Base-by-base conservation (phyloP, 2,797 vertebrate species). In the Somateria mollissima region DNA sequence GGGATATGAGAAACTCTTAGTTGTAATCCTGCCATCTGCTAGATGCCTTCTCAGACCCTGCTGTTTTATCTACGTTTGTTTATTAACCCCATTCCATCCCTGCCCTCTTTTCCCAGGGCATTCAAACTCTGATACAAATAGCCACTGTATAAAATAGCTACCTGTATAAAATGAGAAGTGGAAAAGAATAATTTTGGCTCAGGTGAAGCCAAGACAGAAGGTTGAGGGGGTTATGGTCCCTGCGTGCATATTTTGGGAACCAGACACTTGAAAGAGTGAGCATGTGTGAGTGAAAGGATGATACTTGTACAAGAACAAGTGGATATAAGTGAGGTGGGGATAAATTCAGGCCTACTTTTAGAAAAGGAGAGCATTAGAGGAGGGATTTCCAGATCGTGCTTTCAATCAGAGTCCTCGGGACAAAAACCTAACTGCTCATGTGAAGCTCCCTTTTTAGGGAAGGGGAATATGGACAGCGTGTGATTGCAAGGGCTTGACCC, bases 21-120 rank as follows among this genome's bases (percentile, higher is more conserved):
- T 6, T 60, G 17, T 53, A 66, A 49, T 67, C 25, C 25, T 66
- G 51, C 41, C 27, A 11, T 37, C 34, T 36, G 34, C 22, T 36
- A 25, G 58, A 5, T 47, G 43, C 49, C 56, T 67, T 6, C 51
- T 64, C 27, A 83, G 37, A n/a, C 8, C 10, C 36, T 34, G 22
- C 17, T 47, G 22, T 45, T 61, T 54, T 49, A 14, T 36, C 37
- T 57, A 0, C 21, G 13, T 71, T 11, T 66, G 11, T 51, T 78
- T 57, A 22, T 81, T 27, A 75, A 24, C 30, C 10, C 10, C 8
- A 0, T 28, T 61, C 22, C 0, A 0, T 43, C n/a, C 27, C 30
- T 69, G 49, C 32, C 47, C 9, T 39, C 34, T 71, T 25, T 69
- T 70, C 37, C 28, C 19, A 32, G 73, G 73, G 8, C 1, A 0